Conservation (phyloP, 2,888 invertebrate species). For the Caenorhabditis imperialis region DNA sequence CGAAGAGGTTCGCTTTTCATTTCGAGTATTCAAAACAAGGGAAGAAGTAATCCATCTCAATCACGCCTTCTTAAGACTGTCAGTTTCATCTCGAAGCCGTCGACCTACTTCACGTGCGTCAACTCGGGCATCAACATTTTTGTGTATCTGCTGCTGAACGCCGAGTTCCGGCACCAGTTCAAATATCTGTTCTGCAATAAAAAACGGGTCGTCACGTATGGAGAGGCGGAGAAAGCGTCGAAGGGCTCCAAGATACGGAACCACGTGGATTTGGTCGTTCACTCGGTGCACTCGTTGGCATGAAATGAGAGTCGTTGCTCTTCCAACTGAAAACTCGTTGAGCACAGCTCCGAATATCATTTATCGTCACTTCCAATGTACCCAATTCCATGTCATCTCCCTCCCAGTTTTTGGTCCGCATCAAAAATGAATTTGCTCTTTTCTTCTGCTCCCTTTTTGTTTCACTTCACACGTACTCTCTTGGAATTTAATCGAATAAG, state of each 20-base stretch:
- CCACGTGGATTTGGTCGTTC: conserved; percentile 36
- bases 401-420: not conserved
- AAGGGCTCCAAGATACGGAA: conserved; percentile 32
- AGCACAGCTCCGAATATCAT: too few species aligned
- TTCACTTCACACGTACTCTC: not conserved
- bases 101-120: conserved; percentile 65
- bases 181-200: conserved; percentile 49
- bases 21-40: not conserved
- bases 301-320: not conserved
- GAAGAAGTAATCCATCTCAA: conserved; percentile 1
- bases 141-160: conserved; percentile 63
- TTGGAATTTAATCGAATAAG: conserved; percentile 33
- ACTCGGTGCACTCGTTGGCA: conserved; percentile 38
- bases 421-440: conserved; percentile 1
- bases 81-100: conserved; percentile 63
- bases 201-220: conserved; percentile 51
- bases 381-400: too few species aligned
- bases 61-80: conserved; percentile 50
- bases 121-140: conserved; percentile 68
- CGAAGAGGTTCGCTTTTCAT: conserved; percentile 41
- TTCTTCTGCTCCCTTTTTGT: not conserved
- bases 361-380: too few species aligned
- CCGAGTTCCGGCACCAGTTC: conserved; percentile 63
- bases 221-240: conserved; percentile 41
- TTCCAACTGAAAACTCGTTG: too few species aligned